Evolutionary conservation across 1,140 invertebrate species (phyloP).

Genomic region (Drosophila pachea): DNA sequence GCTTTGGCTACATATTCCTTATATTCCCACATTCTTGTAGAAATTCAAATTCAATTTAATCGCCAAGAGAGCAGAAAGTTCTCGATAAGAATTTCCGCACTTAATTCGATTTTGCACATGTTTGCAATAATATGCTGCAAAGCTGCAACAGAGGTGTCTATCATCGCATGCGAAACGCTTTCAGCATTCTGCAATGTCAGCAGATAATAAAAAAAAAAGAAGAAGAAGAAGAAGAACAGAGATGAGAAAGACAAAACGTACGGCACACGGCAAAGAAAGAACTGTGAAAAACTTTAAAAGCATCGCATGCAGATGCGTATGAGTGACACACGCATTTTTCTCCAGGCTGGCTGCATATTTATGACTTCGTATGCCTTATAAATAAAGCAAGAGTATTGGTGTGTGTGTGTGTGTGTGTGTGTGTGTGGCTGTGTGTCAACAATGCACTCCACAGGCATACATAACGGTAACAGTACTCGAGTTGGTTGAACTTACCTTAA

Average conservation of each 20-base stretch:
- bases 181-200: constrained; percentile 35
- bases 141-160: constrained; percentile 11
- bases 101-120: constrained; percentile 26
- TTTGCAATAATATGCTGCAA: constrained; percentile 7
- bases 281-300: constrained; percentile 26
- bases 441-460: constrained; percentile 58
- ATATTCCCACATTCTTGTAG: neutral
- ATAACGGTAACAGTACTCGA: constrained; percentile 2
- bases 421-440: constrained; percentile 54
- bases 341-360: constrained; percentile 60
- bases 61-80: neutral
- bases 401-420: too few relatives aligned
- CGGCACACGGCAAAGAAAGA: too few relatives aligned
- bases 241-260: neutral
- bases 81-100: too few relatives aligned
- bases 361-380: constrained; percentile 64
- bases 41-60: neutral
- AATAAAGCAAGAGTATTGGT: constrained; percentile 51
- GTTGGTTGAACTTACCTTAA: constrained; percentile 32
- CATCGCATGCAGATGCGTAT: constrained; percentile 27
- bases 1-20: too few relatives aligned
- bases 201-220: constrained; percentile 22
- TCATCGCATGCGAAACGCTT: constrained; percentile 17
- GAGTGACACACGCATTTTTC: constrained; percentile 58
- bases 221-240: constrained; percentile 31